Evolutionary conservation across 2,797 vertebrate species (phyloP), one percentile per base, ranked within the genome.

Genomic region (Tamandua tetradactyla): DNA sequence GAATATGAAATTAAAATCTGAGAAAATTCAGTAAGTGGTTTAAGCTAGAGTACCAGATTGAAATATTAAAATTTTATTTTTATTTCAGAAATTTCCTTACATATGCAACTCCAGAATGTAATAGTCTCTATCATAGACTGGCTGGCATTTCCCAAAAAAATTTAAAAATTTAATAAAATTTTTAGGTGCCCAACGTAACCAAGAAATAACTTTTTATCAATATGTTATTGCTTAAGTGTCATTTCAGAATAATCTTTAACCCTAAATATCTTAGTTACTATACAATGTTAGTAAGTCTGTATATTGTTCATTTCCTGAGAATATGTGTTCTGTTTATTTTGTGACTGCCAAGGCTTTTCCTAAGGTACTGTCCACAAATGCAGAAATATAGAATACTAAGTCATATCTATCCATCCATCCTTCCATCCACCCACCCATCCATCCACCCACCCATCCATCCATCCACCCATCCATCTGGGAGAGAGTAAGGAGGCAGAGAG

Each of bases 261-360:
- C 17, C 89, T 85, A 94, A 93, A 96, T 87, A 89, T 90, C 30
- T 79, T 91, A 69, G 32, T 90, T 79, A 80, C 32, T 61, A 35
- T 66, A 78, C 94, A 94, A 13, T 82, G 95, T 89, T 71, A 96
- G 62, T 52, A 96, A 92, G 10, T 85, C 30, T n/a, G 32, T 84
- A 11, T 59, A 78, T 52, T 93, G 27, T 87, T n/a, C 37, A 76
- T 62, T 95, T 93, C 18, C n/a, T 75, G 23, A 93, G 62, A 80
- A 64, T 55, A 8, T 32, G 79, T 81, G 35, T 78, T 92, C 44
- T 59, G 40, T 76, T 94, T 37, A 84, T 55, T 96, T 93, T 84
- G 55, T 47, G 44, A 61, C n/a, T 61, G 91, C 82, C 27, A 75
- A 87, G 22, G 6, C 11, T 85, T 82, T 93, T 86, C 30, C 72